phyloP scores from a whole-genome alignment of 1,140 invertebrate genomes.

The Bradysia coprophila region DNA sequence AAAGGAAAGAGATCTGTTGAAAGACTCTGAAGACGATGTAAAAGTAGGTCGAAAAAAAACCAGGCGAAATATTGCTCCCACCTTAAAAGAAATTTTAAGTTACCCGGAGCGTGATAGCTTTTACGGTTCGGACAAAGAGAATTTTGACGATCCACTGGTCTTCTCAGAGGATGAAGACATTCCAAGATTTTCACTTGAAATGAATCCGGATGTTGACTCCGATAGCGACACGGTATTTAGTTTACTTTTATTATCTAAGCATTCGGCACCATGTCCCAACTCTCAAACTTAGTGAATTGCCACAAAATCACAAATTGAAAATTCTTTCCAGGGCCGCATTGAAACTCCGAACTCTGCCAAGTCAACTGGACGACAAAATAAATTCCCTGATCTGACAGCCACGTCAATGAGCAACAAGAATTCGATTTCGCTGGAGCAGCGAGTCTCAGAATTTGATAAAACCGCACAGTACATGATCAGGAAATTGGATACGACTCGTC shows the following conservation, averaged over 20 bases:
- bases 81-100: constrained; percentile 1
- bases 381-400: constrained; percentile 10
- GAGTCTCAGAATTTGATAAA: constrained; percentile 31
- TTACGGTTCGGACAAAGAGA: constrained; percentile 42
- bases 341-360: constrained; percentile 18
- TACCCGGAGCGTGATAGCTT: constrained; percentile 30
- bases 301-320: too few species aligned
- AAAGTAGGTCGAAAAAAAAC: constrained; percentile 14
- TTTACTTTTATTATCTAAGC: neutral
- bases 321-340: constrained; percentile 14
- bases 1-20: constrained; percentile 18
- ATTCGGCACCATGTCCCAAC: neutral
- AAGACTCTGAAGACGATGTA: constrained; percentile 16
- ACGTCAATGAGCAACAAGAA: constrained; percentile 9
- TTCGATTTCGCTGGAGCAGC: constrained; percentile 11
- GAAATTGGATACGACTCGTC: constrained; percentile 43
- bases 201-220: constrained; percentile 21
- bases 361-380: constrained; percentile 14
- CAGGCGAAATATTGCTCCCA: constrained; percentile 8
- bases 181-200: constrained; percentile 28
- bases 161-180: constrained; percentile 45
- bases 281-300: neutral
- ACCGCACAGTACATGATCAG: constrained; percentile 39
- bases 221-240: constrained; percentile 24
- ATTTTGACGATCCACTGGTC: constrained; percentile 35